Base-by-base conservation (phyloP, 2,113 vertebrate genomes). In the Hippocampus guttulatus region DNA sequence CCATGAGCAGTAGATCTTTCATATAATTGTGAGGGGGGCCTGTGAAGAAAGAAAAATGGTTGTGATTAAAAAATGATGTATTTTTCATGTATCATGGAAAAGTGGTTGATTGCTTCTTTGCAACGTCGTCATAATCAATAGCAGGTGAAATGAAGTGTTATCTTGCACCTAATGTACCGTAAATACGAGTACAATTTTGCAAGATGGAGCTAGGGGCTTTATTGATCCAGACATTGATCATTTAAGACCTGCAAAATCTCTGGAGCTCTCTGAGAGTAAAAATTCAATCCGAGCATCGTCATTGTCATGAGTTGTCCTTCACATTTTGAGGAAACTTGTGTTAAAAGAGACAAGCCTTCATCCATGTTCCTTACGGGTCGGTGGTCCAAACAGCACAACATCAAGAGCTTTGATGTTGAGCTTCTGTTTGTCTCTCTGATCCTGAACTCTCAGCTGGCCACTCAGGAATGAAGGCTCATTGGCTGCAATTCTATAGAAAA, bases 21-120 rank as follows among this genome's bases (percentile, higher is more conserved):
- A 98, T 94, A 92, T 96, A 98, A 88, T 98, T 99, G 85, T 98
- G 96, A 81, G 95, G 95, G 54, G 96, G 96, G 57, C 96, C 96
- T 98, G 67, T 65, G 21, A 51, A 61, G 10, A 61, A 3, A 33
- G 20, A 16, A 70, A 40, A 33, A 61, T 18, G 5, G 18, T 64
- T 7, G 66, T 14, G 5, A 40, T 55, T 67, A 70, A 41, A 45
- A 21, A 12, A 21, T 0, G 5, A 20, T 25, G 14, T 14, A 23
- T 62, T 51, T 45, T 62, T 52, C 23, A 74, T 49, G 8, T 47
- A 49, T 71, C 25, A 25, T 25, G 14, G 43, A 43, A 30, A 51
- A 67, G 45, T 67, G 65, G 15, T 66, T 41, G 23, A 61, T 18
- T 64, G 40, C 63, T 45, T 64, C 40, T 45, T 64, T 12, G 11